Evolutionary conservation across 30 jellyfish, hydroid and myxozoan species (phyloP).

Genomic region (Catostylus mosaicus): DNA sequence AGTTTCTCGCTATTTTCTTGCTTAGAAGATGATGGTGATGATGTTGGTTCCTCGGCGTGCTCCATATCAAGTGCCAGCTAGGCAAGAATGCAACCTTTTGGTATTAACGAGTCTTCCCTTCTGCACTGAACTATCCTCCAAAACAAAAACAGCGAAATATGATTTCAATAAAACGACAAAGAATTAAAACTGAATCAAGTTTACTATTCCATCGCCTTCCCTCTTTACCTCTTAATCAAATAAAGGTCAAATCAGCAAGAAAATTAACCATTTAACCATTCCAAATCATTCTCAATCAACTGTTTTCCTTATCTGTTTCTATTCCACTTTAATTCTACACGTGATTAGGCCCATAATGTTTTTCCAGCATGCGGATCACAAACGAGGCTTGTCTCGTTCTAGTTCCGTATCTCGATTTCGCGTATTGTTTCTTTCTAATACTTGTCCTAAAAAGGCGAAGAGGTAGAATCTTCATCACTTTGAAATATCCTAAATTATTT

Average conservation of each 20-base stretch:
- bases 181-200: neutral
- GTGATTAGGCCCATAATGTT: neutral
- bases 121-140: neutral
- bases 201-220: too few relatives aligned
- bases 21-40: too few relatives aligned
- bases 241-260: too few relatives aligned
- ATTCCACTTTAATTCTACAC: neutral
- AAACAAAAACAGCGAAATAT: too few relatives aligned
- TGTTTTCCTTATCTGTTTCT: too few relatives aligned
- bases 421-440: neutral
- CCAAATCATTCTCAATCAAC: too few relatives aligned
- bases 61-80: neutral
- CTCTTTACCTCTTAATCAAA: too few relatives aligned
- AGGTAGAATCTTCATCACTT: neutral
- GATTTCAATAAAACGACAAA: too few relatives aligned
- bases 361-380: constrained; percentile 23
- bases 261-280: too few relatives aligned
- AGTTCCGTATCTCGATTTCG: constrained; percentile 13
- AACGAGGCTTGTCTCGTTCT: constrained; percentile 43
- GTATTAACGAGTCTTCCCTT: neutral
- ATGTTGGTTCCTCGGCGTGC: neutral
- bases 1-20: neutral
- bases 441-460: constrained; percentile 41
- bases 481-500: neutral
- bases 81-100: neutral